Evolutionary conservation across 2,113 vertebrate genomes (phyloP), one percentile per base, ranked within the genome.

Genomic region (Pitta sordida): DNA sequence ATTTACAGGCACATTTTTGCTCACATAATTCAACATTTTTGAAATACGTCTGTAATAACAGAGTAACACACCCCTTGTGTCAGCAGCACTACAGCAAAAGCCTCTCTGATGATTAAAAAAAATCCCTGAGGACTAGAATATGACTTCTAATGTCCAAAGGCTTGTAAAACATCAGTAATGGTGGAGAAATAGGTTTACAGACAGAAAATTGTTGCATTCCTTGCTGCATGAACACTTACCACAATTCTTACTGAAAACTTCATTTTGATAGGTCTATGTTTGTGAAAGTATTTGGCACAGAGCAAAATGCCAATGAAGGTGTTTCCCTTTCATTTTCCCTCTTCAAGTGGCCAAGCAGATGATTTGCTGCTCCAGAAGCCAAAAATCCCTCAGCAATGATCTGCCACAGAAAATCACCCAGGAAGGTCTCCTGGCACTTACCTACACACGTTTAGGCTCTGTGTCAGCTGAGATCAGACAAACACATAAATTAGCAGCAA

Each of bases 371-470:
- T 76, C 34, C 44, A 68, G 56, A 39, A 32, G 24, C 64, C 49
- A n/a, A 41, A 74, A 81, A 48, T 2, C 46, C 41, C 32, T 15
- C 43, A 52, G 81, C 11, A 4, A 15, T 23, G 32, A 12, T 34
- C 26, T 63, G 41, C 43, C 39, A 15, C 20, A 8, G 23, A 30
- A 27, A 58, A 63, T 29, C 6, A 13, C 62, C 29, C 62, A 0
- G 4, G 14, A 34, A 56, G 32, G 20, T 46, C 67, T 78, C 26
- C 3, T 64, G 36, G 17, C 49, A 4, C 30, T 12, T 17, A 4
- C 9, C n/a, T 27, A 0, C 49, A 37, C 34, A 8, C 49, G 0
- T 21, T 32, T 3, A 48, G 14, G 36, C 39, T 6, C 17, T 15
- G 0, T 1, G 5, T 21, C 5, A 39, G 39, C 43, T 56, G 32